Conservation (phyloP, 2,113 vertebrate species). For the Acrocephalus kingi region DNA sequence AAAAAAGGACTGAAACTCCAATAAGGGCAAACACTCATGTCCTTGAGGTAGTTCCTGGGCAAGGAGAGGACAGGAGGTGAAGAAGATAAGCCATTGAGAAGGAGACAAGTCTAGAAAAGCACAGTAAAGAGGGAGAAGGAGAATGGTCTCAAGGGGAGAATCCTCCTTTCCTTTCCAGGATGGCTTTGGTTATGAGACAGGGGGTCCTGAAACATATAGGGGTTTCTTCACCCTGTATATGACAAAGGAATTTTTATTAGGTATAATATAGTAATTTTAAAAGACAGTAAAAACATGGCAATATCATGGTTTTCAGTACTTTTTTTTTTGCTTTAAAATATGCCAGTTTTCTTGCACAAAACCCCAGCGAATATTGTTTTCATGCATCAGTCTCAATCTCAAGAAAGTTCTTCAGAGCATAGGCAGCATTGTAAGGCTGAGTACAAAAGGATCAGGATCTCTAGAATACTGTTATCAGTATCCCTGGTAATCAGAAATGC, state of each 20-base stretch:
- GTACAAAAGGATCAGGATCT: neutral
- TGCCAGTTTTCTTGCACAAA: neutral
- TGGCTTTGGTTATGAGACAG: neutral
- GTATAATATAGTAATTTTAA: neutral
- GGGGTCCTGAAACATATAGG: neutral
- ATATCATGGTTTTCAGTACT: neutral
- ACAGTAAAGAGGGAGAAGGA: neutral
- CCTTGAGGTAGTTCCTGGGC: neutral
- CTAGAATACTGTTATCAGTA: neutral
- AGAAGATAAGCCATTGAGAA: neutral
- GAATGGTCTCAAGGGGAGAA: neutral
- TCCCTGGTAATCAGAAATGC: constrained; percentile 2
- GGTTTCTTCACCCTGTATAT: neutral
- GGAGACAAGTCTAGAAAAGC: neutral
- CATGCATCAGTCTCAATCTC: neutral
- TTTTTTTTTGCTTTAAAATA: neutral
- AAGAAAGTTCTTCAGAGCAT: neutral
- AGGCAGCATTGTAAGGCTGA: neutral
- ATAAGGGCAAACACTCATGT: neutral
- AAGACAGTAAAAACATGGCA: neutral
- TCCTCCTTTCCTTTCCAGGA: neutral
- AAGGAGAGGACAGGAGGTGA: neutral
- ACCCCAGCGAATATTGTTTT: neutral
- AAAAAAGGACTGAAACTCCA: neutral
- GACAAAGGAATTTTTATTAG: neutral